These are phyloP conservation scores for Parotia lawesii DNA, from an alignment of 2,113 vertebrate genomes.

Conservation along the genomic window DNA sequence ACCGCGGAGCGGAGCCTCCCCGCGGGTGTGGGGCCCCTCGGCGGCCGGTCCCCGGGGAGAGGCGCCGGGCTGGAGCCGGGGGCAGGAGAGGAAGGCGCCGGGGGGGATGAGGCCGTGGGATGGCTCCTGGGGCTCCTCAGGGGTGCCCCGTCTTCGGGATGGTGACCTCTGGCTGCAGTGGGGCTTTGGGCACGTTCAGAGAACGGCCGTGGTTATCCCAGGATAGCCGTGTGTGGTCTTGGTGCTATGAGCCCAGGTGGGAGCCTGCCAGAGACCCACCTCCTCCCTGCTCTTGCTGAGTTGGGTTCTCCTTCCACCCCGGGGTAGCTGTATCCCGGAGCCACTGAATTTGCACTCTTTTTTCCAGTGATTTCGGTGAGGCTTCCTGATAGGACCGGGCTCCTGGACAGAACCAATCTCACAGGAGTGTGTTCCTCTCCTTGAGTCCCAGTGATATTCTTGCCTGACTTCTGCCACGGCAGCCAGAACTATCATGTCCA, in stretches of 20 bases:
- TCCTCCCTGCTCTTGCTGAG: neutral
- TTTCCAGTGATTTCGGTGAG: neutral
- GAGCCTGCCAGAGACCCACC: neutral
- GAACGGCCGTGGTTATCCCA: neutral
- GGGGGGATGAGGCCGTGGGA: neutral
- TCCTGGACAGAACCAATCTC: neutral
- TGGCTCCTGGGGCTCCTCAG: neutral
- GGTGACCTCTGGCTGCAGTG: neutral
- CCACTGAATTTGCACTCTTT: neutral
- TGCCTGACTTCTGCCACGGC: neutral
- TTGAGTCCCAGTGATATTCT: neutral
- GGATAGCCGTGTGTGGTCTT: neutral
- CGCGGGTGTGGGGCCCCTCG: neutral
- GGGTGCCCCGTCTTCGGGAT: neutral
- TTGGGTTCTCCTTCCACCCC: neutral
- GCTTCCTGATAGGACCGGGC: neutral
- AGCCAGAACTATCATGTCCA: accelerated
- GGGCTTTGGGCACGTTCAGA: neutral
- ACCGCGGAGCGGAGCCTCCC: accelerated
- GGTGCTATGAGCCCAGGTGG: accelerated
- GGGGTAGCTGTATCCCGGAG: neutral
- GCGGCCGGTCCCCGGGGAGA: neutral
- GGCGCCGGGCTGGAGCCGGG: neutral
- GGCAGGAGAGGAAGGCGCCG: neutral
- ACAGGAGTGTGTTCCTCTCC: neutral